Conservation (phyloP, 2,113 vertebrate genomes). For the Tetrax tetrax region DNA sequence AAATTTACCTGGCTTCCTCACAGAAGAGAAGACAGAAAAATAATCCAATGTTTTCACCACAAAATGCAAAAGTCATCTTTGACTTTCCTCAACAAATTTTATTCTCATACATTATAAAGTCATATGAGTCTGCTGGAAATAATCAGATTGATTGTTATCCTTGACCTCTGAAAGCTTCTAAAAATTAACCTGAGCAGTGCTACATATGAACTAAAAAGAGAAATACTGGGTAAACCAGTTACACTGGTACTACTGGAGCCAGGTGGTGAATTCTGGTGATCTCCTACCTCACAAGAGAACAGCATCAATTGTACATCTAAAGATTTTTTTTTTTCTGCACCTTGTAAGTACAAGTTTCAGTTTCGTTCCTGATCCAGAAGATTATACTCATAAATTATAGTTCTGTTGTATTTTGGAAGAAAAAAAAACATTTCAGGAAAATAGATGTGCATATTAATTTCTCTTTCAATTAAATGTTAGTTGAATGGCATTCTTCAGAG, state of each 20-base stretch:
- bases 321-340: background rate
- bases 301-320: background rate
- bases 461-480: background rate
- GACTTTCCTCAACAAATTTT: background rate
- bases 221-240: background rate
- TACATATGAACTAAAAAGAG: background rate
- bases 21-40: background rate
- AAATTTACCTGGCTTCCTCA: background rate
- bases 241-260: background rate
- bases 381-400: background rate
- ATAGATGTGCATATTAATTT: background rate
- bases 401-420: background rate
- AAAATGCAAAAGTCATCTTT: background rate
- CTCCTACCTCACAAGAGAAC: background rate
- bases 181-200: background rate
- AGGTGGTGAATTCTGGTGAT: background rate
- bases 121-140: background rate
- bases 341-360: background rate
- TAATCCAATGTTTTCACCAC: background rate
- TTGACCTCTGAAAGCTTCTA: background rate
- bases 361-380: background rate
- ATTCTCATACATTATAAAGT: background rate
- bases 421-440: background rate
- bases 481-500: background rate
- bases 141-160: background rate